A percentile compares a stretch with the other conserved stretches of the same genome.
Evolutionary conservation across 2,113 vertebrate species (phyloP).

Genomic region (Morone saxatilis): DNA sequence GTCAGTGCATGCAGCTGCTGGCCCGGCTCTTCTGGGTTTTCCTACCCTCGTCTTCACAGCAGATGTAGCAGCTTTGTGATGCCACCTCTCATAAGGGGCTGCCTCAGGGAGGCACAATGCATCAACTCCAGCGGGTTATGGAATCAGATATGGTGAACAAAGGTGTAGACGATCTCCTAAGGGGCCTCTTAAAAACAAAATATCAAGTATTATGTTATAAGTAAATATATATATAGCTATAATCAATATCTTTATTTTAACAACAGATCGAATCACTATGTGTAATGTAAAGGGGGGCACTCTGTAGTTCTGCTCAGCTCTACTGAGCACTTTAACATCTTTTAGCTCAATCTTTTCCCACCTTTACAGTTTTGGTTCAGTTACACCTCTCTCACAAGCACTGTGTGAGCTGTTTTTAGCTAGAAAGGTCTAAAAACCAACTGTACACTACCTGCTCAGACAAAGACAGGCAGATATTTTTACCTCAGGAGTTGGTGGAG

Average conservation of each 20-base stretch:
- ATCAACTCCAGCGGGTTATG: conserved; percentile 10
- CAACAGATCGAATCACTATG: no score
- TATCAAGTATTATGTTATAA: not conserved
- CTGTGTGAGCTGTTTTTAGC: no score
- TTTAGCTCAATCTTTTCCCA: no score
- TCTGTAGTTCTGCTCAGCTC: no score
- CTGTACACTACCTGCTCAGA: no score
- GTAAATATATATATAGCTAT: not conserved
- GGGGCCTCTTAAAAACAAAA: not conserved
- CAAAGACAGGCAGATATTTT: no score
- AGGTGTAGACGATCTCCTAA: conserved; percentile 14
- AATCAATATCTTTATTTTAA: not conserved
- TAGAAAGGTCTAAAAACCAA: no score
- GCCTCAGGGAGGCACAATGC: conserved; percentile 24
- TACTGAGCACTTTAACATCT: no score
- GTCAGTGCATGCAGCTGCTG: conserved; percentile 61
- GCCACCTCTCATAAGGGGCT: conserved; percentile 61
- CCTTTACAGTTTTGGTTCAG: no score
- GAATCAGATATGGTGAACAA: conserved; percentile 29
- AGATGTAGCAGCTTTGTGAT: conserved; percentile 66
- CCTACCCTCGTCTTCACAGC: conserved; percentile 45
- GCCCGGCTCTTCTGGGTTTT: conserved; percentile 58
- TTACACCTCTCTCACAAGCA: no score
- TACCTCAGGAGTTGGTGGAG: no score
- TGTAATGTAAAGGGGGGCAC: no score